Conservation (phyloP, 92 coral and sea anemone genomes). For the Micromussa lordhowensis region DNA sequence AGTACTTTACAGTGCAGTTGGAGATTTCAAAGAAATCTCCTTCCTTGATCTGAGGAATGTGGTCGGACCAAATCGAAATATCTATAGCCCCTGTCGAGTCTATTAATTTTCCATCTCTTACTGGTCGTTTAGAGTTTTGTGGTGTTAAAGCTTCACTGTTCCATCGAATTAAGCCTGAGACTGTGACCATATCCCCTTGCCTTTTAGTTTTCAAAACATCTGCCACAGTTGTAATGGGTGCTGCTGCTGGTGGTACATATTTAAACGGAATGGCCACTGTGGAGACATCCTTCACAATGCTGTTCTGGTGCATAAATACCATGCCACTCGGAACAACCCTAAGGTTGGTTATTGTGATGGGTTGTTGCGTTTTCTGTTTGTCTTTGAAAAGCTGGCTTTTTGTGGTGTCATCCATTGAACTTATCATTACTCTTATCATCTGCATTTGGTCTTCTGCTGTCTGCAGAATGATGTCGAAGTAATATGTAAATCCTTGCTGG, state of each 20-base stretch:
- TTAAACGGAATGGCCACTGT: slow-evolving; percentile 37
- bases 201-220: slow-evolving; percentile 23
- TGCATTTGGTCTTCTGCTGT: slow-evolving; percentile 17
- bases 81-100: slow-evolving; percentile 33
- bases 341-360: slow-evolving; percentile 38
- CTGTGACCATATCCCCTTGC: slow-evolving; percentile 36
- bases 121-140: slow-evolving; percentile 29
- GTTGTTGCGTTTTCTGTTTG: slow-evolving; percentile 30
- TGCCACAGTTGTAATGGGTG: slow-evolving; percentile 34
- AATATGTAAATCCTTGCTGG: slow-evolving; percentile 24
- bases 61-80: slow-evolving; percentile 19
- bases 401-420: slow-evolving; percentile 25
- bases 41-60: slow-evolving; percentile 36
- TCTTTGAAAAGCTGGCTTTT: slow-evolving; percentile 21
- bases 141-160: slow-evolving; percentile 41
- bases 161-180: slow-evolving; percentile 48
- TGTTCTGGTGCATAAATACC: not conserved
- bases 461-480: slow-evolving; percentile 27
- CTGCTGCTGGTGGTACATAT: slow-evolving; percentile 56
- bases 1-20: not conserved
- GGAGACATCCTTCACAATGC: slow-evolving; percentile 21
- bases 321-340: slow-evolving; percentile 37
- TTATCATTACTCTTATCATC: slow-evolving; percentile 31
- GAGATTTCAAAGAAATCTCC: not conserved
- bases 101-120: slow-evolving; percentile 54